Evolutionary conservation across 1,140 invertebrate genomes (phyloP), one percentile per base, ranked within the genome.

Genomic region (Triops longicaudatus): DNA sequence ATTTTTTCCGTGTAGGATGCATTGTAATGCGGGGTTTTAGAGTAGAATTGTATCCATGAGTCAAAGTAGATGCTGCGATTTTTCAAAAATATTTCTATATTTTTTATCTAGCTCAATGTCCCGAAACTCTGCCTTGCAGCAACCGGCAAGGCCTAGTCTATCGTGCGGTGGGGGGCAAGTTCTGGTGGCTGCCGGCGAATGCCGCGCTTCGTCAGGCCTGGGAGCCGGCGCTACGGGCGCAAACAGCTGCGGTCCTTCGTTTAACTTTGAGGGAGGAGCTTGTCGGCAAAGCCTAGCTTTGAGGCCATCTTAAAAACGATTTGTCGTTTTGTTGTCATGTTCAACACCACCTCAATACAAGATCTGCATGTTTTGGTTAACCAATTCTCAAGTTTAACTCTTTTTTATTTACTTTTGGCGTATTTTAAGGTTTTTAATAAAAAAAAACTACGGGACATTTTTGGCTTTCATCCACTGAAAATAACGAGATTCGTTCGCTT

Each of bases 101-200:
- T 73, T 72, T 11, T 42, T 2, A 6, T 73, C 42, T 73, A 77
- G 76, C 6, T 73, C 76, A 0, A 73, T n/a, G 22, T 28, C 11
- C n/a, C 76, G 31, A 43, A 37, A 12, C 10, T 12, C 31, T 9
- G 71, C 28, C n/a, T 5, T 73, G n/a, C 9, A n/a, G 26, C 28
- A n/a, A 14, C 31, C 76, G 17, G 14, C 42, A 9, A 37, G 71
- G 14, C 71, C 76, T 26, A 42, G 17, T 6, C 27, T 73, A 26
- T 22, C 42, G 14, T 77, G 76, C 41, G 31, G 26, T 26, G 12
- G 10, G n/a, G 72, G 72, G 10, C 41, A 73, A 28, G 37, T 73
- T 12, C 26, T 77, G 31, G 27, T 41, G 42, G 76, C 76, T 5
- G 42, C 41, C 27, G 76, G 76, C 14, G 63, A 77, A 42, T 77